Percentiles rank a stretch among this genome's conserved stretches.
phyloP scores from a whole-genome alignment of 2,113 vertebrate species.

The Macquaria ambigua region DNA sequence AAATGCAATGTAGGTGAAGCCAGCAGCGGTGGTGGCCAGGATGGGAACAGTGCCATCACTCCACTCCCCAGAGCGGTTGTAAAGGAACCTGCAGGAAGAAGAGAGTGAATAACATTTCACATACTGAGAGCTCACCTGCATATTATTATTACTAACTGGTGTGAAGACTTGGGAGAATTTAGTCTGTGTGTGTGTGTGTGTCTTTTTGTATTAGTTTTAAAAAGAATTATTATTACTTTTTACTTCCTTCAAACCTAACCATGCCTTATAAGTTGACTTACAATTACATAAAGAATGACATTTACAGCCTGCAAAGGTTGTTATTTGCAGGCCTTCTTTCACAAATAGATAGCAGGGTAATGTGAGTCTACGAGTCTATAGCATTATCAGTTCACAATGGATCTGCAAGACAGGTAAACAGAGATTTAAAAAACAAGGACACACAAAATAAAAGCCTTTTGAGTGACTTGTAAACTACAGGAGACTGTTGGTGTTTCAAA shows the following conservation, averaged over 20 bases:
- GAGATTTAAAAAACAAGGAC: not conserved
- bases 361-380: not conserved
- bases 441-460: not conserved
- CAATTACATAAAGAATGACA: not conserved
- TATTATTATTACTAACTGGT: not conserved
- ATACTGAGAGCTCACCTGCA: not conserved
- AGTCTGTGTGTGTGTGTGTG: not conserved
- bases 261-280: not conserved
- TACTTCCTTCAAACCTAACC: not conserved
- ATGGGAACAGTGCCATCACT: conserved; percentile 96
- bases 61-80: conserved; percentile 94
- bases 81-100: conserved; percentile 91
- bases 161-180: not conserved
- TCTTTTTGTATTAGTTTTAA: not conserved
- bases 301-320: not conserved
- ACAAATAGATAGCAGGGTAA: not conserved
- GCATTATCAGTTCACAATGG: not conserved
- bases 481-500: not conserved
- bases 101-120: conserved; percentile 12
- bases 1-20: conserved; percentile 92
- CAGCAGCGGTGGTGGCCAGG: conserved; percentile 90
- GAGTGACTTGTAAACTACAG: not conserved
- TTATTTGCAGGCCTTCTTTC: not conserved
- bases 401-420: not conserved
- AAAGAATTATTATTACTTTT: not conserved